Evolutionary conservation across 1,140 invertebrate species (phyloP).

Genomic region (Calephelis virginiensis): DNA sequence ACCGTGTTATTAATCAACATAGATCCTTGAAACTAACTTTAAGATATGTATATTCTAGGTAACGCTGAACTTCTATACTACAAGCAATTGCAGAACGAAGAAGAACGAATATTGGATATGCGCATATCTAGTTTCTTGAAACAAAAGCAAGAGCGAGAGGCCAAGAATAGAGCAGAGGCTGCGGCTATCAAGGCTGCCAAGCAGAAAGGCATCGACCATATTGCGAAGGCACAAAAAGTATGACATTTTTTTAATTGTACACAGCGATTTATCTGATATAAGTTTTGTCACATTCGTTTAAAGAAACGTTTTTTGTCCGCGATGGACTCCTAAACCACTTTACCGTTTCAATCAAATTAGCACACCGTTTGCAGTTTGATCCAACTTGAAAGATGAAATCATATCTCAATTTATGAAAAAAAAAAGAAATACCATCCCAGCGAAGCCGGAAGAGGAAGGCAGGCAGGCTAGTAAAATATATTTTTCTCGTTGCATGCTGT

Average conservation of each 20-base stretch:
- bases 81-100: slow-evolving; percentile 71
- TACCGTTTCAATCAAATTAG: too few species aligned
- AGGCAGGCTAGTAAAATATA: too few species aligned
- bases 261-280: neutral
- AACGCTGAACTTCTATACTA: slow-evolving; percentile 69
- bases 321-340: too few species aligned
- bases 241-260: neutral
- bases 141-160: slow-evolving; percentile 63
- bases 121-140: slow-evolving; percentile 66
- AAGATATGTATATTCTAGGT: slow-evolving; percentile 36
- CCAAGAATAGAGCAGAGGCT: slow-evolving; percentile 51
- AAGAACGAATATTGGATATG: slow-evolving; percentile 64
- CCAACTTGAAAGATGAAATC: too few species aligned
- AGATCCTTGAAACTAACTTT: neutral
- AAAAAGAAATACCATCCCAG: too few species aligned
- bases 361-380: too few species aligned
- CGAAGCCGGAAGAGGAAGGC: too few species aligned
- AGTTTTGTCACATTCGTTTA: too few species aligned
- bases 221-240: slow-evolving; percentile 73
- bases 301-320: too few species aligned
- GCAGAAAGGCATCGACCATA: slow-evolving; percentile 71
- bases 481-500: too few species aligned
- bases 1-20: neutral
- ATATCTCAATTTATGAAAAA: too few species aligned
- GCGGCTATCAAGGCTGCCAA: slow-evolving; percentile 67